Evolutionary conservation across 2,888 invertebrate species (phyloP), one percentile per base, ranked within the genome.

Genomic region (Endomychus coccineus): DNA sequence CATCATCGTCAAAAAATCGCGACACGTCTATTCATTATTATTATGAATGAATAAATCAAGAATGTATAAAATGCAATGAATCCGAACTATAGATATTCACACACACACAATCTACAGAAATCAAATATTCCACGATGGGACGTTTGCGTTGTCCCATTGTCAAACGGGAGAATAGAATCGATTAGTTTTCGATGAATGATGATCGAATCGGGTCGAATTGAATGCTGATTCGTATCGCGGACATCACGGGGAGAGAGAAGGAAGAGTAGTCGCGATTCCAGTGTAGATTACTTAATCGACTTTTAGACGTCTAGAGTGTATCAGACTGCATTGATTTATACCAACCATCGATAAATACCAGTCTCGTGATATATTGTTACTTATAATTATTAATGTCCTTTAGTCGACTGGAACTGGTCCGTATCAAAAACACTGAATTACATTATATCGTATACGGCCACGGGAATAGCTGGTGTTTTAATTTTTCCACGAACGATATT

Each of bases 261-360:
- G n/a, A n/a, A n/a, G n/a, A n/a, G n/a, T 11, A 11, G 16, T 22
- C 34, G 31, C 32, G 16, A 36, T 34, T 35, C 21, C 17, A 13
- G n/a, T 32, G 14, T 21, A 15, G 36, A 36, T 36, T 34, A 10
- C 34, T 22, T 11, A 36, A 36, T 34, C 32, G 29, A 29, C 31
- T 16, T 39, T 34, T 34, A 31, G 22, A 31, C 30, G 30, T 36
- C 40, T 21, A 28, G n/a, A 19, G 29, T 21, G 27, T 29, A 28
- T 23, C 27, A 41, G 30, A 41, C 37, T 34, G 41, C 32, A 41
- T 41, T 34, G 34, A 41, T 41, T 41, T 38, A 19, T n/a, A 22
- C 34, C 16, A 7, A 19, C 6, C 21, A n/a, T 19, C 21, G 6
- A n/a, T 7, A 19, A n/a, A n/a, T n/a, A n/a, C n/a, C n/a, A n/a